Conservation (phyloP, 2,888 invertebrate species). For the Plemyria rubiginata region DNA sequence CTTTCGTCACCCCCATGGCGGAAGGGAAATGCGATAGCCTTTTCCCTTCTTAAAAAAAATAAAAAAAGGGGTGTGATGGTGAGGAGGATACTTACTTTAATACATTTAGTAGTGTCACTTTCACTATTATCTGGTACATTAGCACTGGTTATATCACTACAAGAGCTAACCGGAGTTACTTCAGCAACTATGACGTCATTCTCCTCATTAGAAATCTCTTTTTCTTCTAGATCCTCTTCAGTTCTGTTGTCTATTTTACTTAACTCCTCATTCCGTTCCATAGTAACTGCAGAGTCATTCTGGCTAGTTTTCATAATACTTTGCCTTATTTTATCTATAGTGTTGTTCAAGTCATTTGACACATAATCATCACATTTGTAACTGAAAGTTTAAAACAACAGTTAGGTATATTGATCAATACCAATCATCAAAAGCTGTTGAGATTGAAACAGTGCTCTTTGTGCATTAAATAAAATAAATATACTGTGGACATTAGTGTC, state of each 20-base stretch:
- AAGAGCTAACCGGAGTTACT: constrained; percentile 50
- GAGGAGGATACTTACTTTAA: constrained; percentile 55
- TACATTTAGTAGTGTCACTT: constrained; percentile 59
- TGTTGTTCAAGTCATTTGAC: constrained; percentile 87
- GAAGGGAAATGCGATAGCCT: too few relatives aligned
- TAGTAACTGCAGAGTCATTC: constrained; percentile 51
- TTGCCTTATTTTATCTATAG: constrained; percentile 85
- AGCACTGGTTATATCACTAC: constrained; percentile 50
- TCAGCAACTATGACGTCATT: constrained; percentile 50
- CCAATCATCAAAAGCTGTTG: neutral
- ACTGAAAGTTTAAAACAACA: constrained; percentile 73
- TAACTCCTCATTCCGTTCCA: constrained; percentile 50
- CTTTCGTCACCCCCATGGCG: too few relatives aligned
- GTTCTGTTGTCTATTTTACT: constrained; percentile 33
- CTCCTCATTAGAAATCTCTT: constrained; percentile 46
- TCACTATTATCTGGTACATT: constrained; percentile 54
- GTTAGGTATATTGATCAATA: too few relatives aligned
- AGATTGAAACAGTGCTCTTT: too few relatives aligned
- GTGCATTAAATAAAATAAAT: too few relatives aligned
- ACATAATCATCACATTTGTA: constrained; percentile 93
- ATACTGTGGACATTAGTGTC: too few relatives aligned
- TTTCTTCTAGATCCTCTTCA: constrained; percentile 50
- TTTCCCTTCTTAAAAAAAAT: too few relatives aligned
- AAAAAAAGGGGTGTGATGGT: too few relatives aligned
- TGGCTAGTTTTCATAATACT: constrained; percentile 65